Conservation (phyloP, 2,113 vertebrate genomes). For the Epinephelus lanceolatus region DNA sequence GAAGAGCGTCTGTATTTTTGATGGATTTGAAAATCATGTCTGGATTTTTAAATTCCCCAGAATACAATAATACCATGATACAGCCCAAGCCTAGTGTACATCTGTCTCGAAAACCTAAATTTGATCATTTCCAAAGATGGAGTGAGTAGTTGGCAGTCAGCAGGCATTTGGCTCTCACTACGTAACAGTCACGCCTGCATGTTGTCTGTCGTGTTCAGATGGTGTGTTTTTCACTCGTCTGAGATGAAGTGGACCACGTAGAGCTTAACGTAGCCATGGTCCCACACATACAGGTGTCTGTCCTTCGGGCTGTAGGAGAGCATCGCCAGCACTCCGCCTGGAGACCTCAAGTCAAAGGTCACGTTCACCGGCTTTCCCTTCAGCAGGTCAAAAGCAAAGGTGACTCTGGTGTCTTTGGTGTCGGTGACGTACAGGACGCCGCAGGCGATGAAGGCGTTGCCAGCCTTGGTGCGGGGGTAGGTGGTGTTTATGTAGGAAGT, state of each 20-base stretch:
- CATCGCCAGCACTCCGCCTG: conserved; percentile 92
- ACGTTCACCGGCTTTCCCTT: conserved; percentile 87
- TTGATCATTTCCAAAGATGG: neutral
- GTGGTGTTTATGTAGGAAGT: conserved; percentile 89
- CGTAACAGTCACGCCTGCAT: neutral
- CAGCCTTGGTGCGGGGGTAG: conserved; percentile 93
- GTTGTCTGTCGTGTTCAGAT: neutral
- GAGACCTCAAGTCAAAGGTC: conserved; percentile 89
- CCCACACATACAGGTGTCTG: conserved; percentile 91
- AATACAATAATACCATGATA: too few relatives aligned
- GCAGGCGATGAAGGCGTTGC: conserved; percentile 92
- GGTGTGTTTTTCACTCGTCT: conserved; percentile 63
- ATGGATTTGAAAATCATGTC: too few relatives aligned
- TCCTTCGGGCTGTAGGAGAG: conserved; percentile 92
- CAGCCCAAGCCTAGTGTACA: too few relatives aligned
- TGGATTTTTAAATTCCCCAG: too few relatives aligned
- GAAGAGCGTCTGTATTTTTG: too few relatives aligned
- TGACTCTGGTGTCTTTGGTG: conserved; percentile 89
- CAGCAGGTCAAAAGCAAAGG: conserved; percentile 92
- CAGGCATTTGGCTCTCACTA: neutral
- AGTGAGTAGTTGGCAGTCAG: conserved; percentile 6
- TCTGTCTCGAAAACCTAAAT: neutral
- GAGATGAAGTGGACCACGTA: conserved; percentile 88
- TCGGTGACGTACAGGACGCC: conserved; percentile 95
- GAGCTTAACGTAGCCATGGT: conserved; percentile 88